Evolutionary conservation across 53 echinoderm and acorn worm genomes (phyloP).

Genomic region (Pentamera pediparva): DNA sequence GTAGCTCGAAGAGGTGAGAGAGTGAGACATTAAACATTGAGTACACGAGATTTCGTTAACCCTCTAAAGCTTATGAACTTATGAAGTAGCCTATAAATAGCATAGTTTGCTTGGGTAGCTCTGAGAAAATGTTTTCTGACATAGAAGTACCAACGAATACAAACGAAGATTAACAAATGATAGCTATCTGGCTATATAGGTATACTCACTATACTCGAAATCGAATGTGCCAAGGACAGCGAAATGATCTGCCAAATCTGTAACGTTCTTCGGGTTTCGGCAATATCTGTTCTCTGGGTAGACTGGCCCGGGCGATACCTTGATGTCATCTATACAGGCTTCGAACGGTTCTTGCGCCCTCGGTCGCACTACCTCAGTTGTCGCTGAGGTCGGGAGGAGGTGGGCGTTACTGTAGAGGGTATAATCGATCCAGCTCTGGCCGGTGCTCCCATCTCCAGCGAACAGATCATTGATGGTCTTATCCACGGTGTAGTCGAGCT

Average conservation of each 20-base stretch:
- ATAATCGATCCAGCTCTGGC: slow-evolving; percentile 67
- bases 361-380: slow-evolving; percentile 51
- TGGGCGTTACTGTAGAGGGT: slow-evolving; percentile 62
- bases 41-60: too few species aligned
- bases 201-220: slow-evolving; percentile 12
- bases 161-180: too few species aligned
- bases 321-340: slow-evolving; percentile 48
- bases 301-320: slow-evolving; percentile 29
- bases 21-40: too few species aligned
- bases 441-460: slow-evolving; percentile 18
- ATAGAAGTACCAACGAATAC: too few species aligned
- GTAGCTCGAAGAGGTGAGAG: too few species aligned
- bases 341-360: slow-evolving; percentile 37
- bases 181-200: not conserved
- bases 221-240: slow-evolving; percentile 65
- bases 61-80: too few species aligned
- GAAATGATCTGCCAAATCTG: slow-evolving; percentile 80
- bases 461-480: slow-evolving; percentile 61
- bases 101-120: too few species aligned
- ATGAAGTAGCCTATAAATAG: too few species aligned
- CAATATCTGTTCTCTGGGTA: slow-evolving; percentile 59
- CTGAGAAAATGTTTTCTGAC: too few species aligned
- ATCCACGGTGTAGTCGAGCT: slow-evolving; percentile 61
- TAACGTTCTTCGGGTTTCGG: slow-evolving; percentile 35
- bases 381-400: slow-evolving; percentile 45